phyloP scores from a whole-genome alignment of 2,113 vertebrate genomes.

The Chloropsis hardwickii region DNA sequence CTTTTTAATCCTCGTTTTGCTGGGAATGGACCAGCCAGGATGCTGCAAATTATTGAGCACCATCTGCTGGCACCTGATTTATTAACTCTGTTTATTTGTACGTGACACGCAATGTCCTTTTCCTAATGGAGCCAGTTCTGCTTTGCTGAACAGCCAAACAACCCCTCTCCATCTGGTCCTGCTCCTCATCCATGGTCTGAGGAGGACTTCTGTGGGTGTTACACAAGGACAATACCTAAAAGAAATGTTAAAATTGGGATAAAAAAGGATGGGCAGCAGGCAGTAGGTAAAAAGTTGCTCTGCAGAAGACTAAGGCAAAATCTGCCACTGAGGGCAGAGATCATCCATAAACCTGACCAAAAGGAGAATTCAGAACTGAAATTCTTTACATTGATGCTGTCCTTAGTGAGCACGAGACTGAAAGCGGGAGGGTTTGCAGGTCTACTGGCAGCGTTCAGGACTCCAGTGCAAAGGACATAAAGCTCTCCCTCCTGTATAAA shows the following conservation, averaged over 20 bases:
- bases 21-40: neutral
- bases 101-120: fast-evolving
- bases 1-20: neutral
- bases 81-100: neutral
- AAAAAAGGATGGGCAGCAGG: fast-evolving
- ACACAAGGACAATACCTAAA: neutral
- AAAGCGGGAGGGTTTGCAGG: neutral
- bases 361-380: neutral
- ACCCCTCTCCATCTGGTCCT: neutral
- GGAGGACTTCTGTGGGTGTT: neutral
- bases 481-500: slow-evolving; percentile 9
- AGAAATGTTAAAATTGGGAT: neutral
- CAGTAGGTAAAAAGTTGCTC: fast-evolving
- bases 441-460: neutral
- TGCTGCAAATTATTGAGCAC: slow-evolving; percentile 9
- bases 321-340: neutral
- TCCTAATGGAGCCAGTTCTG: neutral
- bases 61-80: slow-evolving; percentile 46
- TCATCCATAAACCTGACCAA: neutral
- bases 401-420: fast-evolving
- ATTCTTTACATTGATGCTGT: neutral
- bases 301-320: neutral
- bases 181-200: neutral
- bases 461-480: neutral
- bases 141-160: neutral